Conservation (phyloP, 2,888 invertebrate genomes). For the Orthosia incerta region DNA sequence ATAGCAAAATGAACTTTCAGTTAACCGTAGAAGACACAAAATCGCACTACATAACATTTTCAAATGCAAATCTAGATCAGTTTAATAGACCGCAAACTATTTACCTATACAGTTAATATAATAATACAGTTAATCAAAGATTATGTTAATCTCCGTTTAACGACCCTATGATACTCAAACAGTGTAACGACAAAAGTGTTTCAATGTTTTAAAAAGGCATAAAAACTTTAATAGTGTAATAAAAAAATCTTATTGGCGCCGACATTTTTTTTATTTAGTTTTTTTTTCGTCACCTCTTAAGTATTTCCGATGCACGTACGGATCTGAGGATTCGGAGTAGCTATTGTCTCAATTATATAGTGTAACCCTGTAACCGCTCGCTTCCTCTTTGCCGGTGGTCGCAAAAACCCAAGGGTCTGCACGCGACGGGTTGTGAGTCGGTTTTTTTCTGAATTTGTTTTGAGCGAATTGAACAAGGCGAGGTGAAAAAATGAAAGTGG, state of each 20-base stretch:
- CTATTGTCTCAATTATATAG: slow-evolving; percentile 85
- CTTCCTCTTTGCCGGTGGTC: slow-evolving; percentile 84
- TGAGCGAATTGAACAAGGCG: slow-evolving; percentile 36
- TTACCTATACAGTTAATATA: slow-evolving; percentile 39
- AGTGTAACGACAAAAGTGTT: slow-evolving; percentile 50
- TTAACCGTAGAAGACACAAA: slow-evolving; percentile 1
- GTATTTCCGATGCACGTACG: slow-evolving; percentile 78
- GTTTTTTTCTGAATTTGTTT: slow-evolving; percentile 60
- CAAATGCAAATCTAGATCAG: slow-evolving; percentile 23
- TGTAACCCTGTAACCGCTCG: slow-evolving; percentile 71
- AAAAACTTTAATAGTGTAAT: slow-evolving; percentile 53
- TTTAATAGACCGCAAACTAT: slow-evolving; percentile 31
- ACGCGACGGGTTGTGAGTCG: slow-evolving; percentile 60
- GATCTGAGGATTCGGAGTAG: slow-evolving; percentile 52
- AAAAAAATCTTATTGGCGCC: slow-evolving; percentile 59
- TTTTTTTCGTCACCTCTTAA: slow-evolving; percentile 67
- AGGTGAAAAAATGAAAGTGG: slow-evolving; percentile 8
- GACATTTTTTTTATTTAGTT: slow-evolving; percentile 42
- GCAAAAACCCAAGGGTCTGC: slow-evolving; percentile 74
- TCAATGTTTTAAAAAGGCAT: slow-evolving; percentile 60
- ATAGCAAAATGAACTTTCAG: not conserved
- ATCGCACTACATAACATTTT: not conserved
- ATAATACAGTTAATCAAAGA: slow-evolving; percentile 38
- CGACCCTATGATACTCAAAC: slow-evolving; percentile 30
- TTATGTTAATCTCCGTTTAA: slow-evolving; percentile 55